Percentiles rank a stretch among this genome's conserved stretches.
These are phyloP conservation scores for Myotis planiceps DNA, from an alignment of 2,797 vertebrate genomes.

Conservation along the genomic window DNA sequence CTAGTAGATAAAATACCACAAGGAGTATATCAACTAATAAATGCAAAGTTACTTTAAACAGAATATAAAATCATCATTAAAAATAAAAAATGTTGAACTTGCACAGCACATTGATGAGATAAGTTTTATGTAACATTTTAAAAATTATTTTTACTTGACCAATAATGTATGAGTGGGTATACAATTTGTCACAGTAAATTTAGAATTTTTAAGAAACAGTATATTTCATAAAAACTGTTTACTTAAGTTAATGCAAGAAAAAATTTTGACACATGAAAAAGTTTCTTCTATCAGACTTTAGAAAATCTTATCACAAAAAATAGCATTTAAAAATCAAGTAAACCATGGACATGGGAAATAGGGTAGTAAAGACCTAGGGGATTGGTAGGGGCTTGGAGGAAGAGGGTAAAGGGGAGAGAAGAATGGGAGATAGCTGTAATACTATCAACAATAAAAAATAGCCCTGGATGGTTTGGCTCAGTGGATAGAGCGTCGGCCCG, in stretches of 20 bases:
- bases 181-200: background rate
- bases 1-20: background rate
- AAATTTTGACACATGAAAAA: background rate
- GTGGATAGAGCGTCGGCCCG: too few relatives aligned
- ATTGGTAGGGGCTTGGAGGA: too few relatives aligned
- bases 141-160: background rate
- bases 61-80: slow-evolving; percentile 46
- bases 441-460: too few relatives aligned
- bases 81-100: slow-evolving; percentile 61
- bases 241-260: background rate
- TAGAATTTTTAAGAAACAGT: background rate
- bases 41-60: slow-evolving; percentile 68
- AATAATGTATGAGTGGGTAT: background rate
- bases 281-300: background rate
- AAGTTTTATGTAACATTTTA: slow-evolving; percentile 50
- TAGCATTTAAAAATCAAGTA: background rate
- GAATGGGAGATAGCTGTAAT: too few relatives aligned
- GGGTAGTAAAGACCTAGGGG: too few relatives aligned
- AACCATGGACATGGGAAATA: too few relatives aligned
- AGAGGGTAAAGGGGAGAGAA: too few relatives aligned
- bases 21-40: slow-evolving; percentile 52
- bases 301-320: background rate
- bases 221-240: background rate
- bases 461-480: too few relatives aligned
- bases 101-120: slow-evolving; percentile 40